Evolutionary conservation across 2,888 invertebrate genomes (phyloP), one percentile per base, ranked within the genome.

Genomic region (Cremastinae sp.): DNA sequence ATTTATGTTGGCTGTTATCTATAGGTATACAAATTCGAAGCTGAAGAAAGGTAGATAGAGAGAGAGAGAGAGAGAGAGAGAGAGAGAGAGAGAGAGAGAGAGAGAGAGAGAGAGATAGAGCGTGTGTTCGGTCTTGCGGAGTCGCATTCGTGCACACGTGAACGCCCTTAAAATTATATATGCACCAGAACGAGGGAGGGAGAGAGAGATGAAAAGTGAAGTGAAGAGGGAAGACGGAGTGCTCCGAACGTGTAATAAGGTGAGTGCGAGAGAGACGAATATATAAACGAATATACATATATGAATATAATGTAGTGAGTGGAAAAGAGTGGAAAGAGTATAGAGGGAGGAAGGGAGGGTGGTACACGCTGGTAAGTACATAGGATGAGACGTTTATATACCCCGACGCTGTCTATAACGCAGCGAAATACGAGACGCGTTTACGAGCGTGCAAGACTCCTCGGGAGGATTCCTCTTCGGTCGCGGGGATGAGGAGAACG

Each of bases 331-430:
- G 43, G 58, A 12, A 2, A 12, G 45, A 36, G 61, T 51, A 49
- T 38, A 12, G 61, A 34, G 47, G 54, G 71, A 65, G 72, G 78
- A 75, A 72, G 54, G 72, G 18, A 51, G 56, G 69, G 78, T 68
- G 66, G 66, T 62, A 68, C 78, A 71, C 79, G 79, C 80, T 82
- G 84, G 85, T 88, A 88, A 88, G 86, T 87, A 89, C 87, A 88
- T 89, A 86, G 88, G 88, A 89, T 87, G 86, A 88, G 89, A 89
- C 89, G 87, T 89, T 89, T 89, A 89, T 89, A 88, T 88, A 89
- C 88, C 89, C 81, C 86, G 83, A 84, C 86, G 88, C 88, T 89
- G 89, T 88, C 88, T 87, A 89, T 89, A 89, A 89, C 87, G 85
- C 87, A 86, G 87, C 86, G 87, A 89, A 88, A 89, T 89, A 89